Evolutionary conservation across 1,140 invertebrate genomes (phyloP), one percentile per base, ranked within the genome.

Genomic region (Chironomus tepperi): DNA sequence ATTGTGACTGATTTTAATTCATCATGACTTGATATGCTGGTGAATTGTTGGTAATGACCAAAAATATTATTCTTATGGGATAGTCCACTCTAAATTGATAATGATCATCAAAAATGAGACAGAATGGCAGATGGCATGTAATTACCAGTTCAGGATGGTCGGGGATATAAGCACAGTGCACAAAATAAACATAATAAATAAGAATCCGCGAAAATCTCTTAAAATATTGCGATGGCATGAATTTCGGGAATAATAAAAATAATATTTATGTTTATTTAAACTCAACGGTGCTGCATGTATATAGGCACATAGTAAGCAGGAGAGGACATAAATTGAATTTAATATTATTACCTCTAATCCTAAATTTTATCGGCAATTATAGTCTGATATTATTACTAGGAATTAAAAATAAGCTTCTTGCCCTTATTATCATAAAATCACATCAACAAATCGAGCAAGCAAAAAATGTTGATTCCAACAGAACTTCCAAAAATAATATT

Each of bases 361-460:
- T 57, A 57, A 57, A 57, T 57, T 57, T 57, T 57, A 57, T 57
- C 47, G 47, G 47, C 47, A 57, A 57, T 57, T 57, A 57, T 57
- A n/a, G 12, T 57, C 47, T 57, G 47, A 57, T 57, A 57, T 57
- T 57, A 57, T 57, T 57, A 57, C 47, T 57, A n/a, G 47, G 47
- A 12, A 57, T 57, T 57, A 57, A 57, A 57, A 57, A 57, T n/a
- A 57, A n/a, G n/a, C 12, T 57, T n/a, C 12, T 57, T 57, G 47
- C 47, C n/a, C 47, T 57, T 57, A 57, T 57, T 57, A 57, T n/a
- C 47, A 57, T 57, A 57, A 57, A 57, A 57, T 57, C 47, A 57
- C 47, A 57, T 57, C 47, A 57, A 57, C 47, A 57, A 57, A 57
- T 57, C 47, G 47, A 57, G 47, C 47, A 57, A 57, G 47, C 47